Evolutionary conservation across 35 echinoderm and acorn worm species (phyloP).

Genomic region (Apostichopus japonicus): DNA sequence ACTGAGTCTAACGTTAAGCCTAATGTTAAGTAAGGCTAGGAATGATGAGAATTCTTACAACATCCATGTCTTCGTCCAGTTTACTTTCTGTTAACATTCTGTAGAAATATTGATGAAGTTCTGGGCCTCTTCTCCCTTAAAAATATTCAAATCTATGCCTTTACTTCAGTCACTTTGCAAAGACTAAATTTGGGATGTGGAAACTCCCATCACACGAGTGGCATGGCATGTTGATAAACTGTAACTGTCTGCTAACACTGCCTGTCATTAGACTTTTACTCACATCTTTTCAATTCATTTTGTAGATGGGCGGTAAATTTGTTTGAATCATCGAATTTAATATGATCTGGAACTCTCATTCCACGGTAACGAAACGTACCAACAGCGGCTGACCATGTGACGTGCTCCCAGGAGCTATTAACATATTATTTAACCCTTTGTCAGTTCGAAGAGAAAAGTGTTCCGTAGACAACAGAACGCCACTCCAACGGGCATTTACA

Average conservation of each 20-base stretch:
- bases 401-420: too few relatives aligned
- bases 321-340: not conserved
- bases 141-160: not conserved
- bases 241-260: too few relatives aligned
- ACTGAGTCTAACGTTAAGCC: too few relatives aligned
- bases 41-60: not conserved
- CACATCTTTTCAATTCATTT: not conserved
- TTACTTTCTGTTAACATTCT: conserved; percentile 32
- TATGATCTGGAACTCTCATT: too few relatives aligned
- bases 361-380: too few relatives aligned
- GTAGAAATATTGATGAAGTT: not conserved
- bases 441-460: too few relatives aligned
- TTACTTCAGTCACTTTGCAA: not conserved
- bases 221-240: not conserved
- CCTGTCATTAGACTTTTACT: too few relatives aligned
- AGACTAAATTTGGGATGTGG: not conserved
- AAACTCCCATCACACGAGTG: not conserved
- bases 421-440: too few relatives aligned
- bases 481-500: too few relatives aligned
- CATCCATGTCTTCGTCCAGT: conserved; percentile 21
- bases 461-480: too few relatives aligned
- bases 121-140: not conserved
- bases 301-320: conserved; percentile 7
- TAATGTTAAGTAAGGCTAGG: too few relatives aligned
- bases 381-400: too few relatives aligned